Conservation (phyloP, 2,888 invertebrate genomes). For the Stenchaetothrips biformis region DNA sequence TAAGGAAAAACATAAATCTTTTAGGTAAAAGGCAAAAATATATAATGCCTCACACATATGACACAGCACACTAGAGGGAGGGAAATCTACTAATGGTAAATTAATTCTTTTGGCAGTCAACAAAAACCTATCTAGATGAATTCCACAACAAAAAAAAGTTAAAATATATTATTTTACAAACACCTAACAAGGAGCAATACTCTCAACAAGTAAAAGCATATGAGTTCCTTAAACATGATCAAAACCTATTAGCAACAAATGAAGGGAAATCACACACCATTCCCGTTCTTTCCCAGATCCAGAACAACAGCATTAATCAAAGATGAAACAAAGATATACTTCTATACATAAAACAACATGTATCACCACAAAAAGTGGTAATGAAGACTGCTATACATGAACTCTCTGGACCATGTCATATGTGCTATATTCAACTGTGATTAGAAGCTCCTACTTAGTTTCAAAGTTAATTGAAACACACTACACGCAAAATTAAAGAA, state of each 20-base stretch:
- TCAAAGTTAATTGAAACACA: background rate
- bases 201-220: background rate
- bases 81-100: background rate
- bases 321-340: constrained; percentile 12
- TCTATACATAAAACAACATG: constrained; percentile 3
- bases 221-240: background rate
- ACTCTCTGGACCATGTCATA: background rate
- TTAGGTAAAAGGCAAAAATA: background rate
- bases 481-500: background rate
- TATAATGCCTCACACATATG: background rate
- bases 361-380: background rate
- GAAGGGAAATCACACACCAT: background rate
- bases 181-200: background rate
- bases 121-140: background rate
- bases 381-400: background rate
- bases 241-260: background rate
- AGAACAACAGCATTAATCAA: background rate
- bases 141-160: constrained; percentile 17
- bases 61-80: background rate
- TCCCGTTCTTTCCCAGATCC: background rate
- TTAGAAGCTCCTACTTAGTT: too few relatives aligned
- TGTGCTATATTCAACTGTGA: background rate
- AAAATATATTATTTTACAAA: constrained; percentile 11
- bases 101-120: constrained; percentile 15
- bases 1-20: background rate